Base-by-base conservation (phyloP, 2,797 vertebrate species). In the Ctenosaura bakeri region DNA sequence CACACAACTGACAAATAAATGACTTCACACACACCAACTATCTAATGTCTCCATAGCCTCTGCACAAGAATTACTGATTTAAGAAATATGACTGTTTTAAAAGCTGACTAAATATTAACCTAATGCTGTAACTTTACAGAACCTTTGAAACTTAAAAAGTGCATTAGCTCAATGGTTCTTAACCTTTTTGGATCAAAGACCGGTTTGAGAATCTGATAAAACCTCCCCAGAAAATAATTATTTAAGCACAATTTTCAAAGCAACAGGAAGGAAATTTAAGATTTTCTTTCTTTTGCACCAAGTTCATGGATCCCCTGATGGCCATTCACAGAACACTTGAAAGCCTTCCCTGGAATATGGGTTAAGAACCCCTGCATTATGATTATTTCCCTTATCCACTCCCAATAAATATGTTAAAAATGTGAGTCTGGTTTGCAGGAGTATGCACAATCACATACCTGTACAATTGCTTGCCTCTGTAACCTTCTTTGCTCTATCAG, bases 391-490 rank as follows among this genome's bases (percentile, higher is more conserved):
- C 29, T 32, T 22, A 22, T n/a, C 50, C 14, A 14, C 54, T 3
- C 59, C 20, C 80, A 59, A 29, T 66, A 85, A 56, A 8, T 64
- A 59, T 64, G 78, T n/a, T 87, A 2, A 87, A 77, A 77, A 64
- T 24, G 35, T 38, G 3, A 74, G 54, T 32, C 12, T 62, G 22
- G 24, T 88, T n/a, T 46, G 12, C 9, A 0, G 3, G 29, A 7
- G 20, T 83, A 35, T 83, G 24, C 74, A 62, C 32, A 88, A 76
- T 10, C 56, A 87, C 78, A 52, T 90, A 99, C 99, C 98, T 99
- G 98, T 91, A 99, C 99, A 62, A 99, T 99, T 88, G 99, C 99
- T 95, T 98, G 93, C 1, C 99, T 97, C 92, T 99, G 99, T 94
- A 98, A 98, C 64, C 99, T 97, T 87, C 99, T 98, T 95, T 99